These are phyloP conservation scores for Doryteuthis pealeii DNA, from an alignment of 1,140 invertebrate genomes.

Conservation along the genomic window DNA sequence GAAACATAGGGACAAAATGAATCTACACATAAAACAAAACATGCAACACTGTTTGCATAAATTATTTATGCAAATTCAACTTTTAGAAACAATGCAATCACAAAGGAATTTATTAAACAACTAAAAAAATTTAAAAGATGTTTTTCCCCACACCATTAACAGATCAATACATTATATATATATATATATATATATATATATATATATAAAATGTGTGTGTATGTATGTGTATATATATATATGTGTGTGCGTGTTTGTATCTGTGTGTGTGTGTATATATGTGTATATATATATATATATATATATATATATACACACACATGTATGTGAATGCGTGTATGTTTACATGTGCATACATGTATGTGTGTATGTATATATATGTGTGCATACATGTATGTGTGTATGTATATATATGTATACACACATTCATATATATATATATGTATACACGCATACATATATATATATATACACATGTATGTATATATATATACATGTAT, in stretches of 20 bases:
- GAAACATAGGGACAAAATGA: too few species aligned
- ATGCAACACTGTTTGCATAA: too few species aligned
- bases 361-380: neutral
- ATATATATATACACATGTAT: neutral
- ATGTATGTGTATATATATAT: neutral
- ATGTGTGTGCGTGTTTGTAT: neutral
- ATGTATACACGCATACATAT: neutral
- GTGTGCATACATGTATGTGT: neutral
- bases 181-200: constrained; percentile 1
- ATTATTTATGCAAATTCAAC: too few species aligned
- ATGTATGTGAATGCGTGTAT: too few species aligned
- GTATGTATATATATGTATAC: too few species aligned
- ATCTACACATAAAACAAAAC: too few species aligned
- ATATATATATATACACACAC: neutral
- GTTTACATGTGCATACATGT: neutral
- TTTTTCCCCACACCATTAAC: neutral
- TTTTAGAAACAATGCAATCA: too few species aligned
- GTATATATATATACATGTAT: neutral
- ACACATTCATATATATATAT: too few species aligned
- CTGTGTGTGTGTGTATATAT: neutral
- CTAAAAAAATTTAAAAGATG: too few species aligned
- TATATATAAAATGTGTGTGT: too few species aligned
- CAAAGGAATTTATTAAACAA: too few species aligned
- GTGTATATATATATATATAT: neutral
- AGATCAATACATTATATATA: neutral